phyloP scores from a whole-genome alignment of 2,888 invertebrate species.

The Pachycephus smyrnensis region DNA sequence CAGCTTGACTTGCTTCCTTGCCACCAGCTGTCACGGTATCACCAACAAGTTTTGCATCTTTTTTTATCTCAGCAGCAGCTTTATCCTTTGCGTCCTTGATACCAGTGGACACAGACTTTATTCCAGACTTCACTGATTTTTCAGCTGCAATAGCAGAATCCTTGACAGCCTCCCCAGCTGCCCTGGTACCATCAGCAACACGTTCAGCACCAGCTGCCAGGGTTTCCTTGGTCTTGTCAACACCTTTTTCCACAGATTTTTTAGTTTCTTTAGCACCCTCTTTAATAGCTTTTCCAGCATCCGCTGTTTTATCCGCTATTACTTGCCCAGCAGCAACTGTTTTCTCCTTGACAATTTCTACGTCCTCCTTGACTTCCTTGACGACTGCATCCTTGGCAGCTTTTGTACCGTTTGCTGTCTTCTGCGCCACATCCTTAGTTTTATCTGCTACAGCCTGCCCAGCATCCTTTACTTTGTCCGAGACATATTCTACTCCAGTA shows the following conservation, averaged over 20 bases:
- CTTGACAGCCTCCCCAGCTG: slow-evolving; percentile 48
- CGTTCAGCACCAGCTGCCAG: slow-evolving; percentile 20
- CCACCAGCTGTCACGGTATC: slow-evolving; percentile 59
- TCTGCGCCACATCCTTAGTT: neutral
- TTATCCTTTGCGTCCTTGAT: slow-evolving; percentile 71
- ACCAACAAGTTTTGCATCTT: slow-evolving; percentile 61
- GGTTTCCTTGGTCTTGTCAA: slow-evolving; percentile 69
- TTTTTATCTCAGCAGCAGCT: slow-evolving; percentile 59
- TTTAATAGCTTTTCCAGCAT: slow-evolving; percentile 17
- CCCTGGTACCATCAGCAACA: slow-evolving; percentile 12
- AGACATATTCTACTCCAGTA: slow-evolving; percentile 16
- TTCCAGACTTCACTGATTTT: slow-evolving; percentile 67
- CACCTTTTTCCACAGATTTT: slow-evolving; percentile 16
- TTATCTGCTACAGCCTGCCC: slow-evolving; percentile 18
- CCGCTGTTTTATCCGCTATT: slow-evolving; percentile 10
- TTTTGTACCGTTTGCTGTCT: neutral
- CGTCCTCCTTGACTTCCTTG: slow-evolving; percentile 23
- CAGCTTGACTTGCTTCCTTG: slow-evolving; percentile 70
- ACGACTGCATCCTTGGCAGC: slow-evolving; percentile 14
- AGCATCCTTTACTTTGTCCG: slow-evolving; percentile 14
- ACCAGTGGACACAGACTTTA: slow-evolving; percentile 68
- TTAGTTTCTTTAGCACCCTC: slow-evolving; percentile 14
- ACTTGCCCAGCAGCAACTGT: slow-evolving; percentile 11
- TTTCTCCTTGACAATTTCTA: slow-evolving; percentile 23
- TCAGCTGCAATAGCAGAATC: slow-evolving; percentile 69